These are phyloP conservation scores for Bombus confusus DNA, from an alignment of 1,140 invertebrate species.

Conservation along the genomic window DNA sequence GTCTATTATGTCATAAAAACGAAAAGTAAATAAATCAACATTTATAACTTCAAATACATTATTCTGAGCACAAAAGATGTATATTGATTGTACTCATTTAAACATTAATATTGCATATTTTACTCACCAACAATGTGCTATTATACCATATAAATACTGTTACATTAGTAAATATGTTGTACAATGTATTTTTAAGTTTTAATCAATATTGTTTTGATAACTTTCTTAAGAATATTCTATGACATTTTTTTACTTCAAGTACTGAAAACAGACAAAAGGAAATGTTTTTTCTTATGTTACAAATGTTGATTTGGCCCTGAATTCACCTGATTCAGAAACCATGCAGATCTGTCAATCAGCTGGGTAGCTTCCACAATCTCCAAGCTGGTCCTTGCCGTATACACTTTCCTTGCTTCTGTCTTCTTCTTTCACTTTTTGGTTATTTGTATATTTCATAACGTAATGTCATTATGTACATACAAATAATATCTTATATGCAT, in stretches of 20 bases:
- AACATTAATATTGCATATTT: constrained; percentile 21
- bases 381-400: constrained; percentile 63
- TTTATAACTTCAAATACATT: constrained; percentile 69
- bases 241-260: constrained; percentile 18
- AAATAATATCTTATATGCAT: constrained; percentile 53
- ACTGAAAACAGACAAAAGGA: constrained; percentile 49
- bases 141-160: constrained; percentile 37
- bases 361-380: constrained; percentile 69
- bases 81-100: not conserved
- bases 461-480: constrained; percentile 59
- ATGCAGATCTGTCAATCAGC: constrained; percentile 74
- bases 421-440: constrained; percentile 72
- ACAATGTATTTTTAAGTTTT: constrained; percentile 32
- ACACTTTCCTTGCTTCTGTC: constrained; percentile 65
- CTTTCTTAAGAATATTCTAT: constrained; percentile 32
- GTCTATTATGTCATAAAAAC: constrained; percentile 64
- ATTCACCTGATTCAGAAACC: constrained; percentile 82
- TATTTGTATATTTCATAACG: constrained; percentile 63
- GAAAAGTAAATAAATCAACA: constrained; percentile 76
- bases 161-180: constrained; percentile 32
- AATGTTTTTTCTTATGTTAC: constrained; percentile 65
- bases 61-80: constrained; percentile 17
- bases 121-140: constrained; percentile 52
- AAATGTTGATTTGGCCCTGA: constrained; percentile 82
- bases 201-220: constrained; percentile 27